These are phyloP conservation scores for Tanypteryx hageni DNA, from an alignment of 2,888 invertebrate species.

Conservation along the genomic window DNA sequence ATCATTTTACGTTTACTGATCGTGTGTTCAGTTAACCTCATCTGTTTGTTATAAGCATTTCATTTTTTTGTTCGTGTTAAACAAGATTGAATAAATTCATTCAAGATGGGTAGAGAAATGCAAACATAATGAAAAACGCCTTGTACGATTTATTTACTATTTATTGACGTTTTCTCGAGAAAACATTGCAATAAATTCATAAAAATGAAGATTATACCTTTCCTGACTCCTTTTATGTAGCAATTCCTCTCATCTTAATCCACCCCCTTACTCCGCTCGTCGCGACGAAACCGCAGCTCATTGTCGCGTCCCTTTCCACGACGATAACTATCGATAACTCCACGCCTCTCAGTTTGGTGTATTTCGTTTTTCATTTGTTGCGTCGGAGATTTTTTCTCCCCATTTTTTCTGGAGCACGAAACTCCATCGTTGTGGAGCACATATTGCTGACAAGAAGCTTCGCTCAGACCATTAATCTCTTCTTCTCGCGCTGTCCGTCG, in stretches of 20 bases:
- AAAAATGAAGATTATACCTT: too few relatives aligned
- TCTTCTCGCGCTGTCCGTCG: background rate
- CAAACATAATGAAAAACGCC: too few relatives aligned
- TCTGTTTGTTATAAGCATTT: too few relatives aligned
- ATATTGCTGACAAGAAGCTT: constrained; percentile 58
- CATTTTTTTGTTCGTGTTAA: too few relatives aligned
- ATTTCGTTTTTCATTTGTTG: background rate
- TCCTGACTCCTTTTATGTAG: too few relatives aligned
- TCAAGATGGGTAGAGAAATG: too few relatives aligned
- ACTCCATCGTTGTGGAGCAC: constrained; percentile 11
- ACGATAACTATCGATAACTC: background rate
- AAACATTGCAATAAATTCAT: too few relatives aligned
- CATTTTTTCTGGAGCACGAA: background rate
- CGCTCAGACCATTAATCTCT: constrained; percentile 54
- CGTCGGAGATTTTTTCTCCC: background rate
- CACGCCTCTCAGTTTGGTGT: background rate
- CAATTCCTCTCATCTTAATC: background rate
- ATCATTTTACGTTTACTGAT: too few relatives aligned
- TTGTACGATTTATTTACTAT: too few relatives aligned
- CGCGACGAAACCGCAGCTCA: background rate
- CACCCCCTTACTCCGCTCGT: background rate
- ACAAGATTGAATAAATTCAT: too few relatives aligned
- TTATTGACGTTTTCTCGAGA: too few relatives aligned
- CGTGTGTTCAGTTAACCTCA: too few relatives aligned
- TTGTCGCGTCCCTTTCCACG: background rate